Evolutionary conservation across 2,113 vertebrate species (phyloP), one percentile per base, ranked within the genome.

Genomic region (Acinonyx jubatus): DNA sequence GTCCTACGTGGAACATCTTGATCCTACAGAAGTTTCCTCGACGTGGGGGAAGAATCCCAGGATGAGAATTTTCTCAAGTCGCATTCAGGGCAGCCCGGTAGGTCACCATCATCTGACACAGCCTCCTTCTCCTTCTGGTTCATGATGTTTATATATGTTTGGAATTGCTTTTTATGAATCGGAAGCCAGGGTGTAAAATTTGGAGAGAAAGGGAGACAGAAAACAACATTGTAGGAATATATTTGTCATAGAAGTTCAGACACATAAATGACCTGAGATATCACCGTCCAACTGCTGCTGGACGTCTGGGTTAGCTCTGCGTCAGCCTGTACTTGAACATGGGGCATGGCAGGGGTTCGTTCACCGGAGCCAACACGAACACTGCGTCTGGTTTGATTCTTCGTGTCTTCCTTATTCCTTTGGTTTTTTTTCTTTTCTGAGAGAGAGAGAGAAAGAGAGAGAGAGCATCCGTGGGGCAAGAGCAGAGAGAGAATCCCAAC

Each of bases 231-330:
- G 21, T 1, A 38, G 66, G 36, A 15, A 7, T 68, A 4, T 55
- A 50, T 61, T 33, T 19, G 27, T 61, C 38, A 31, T 0, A 27
- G 68, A 61, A 71, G 50, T 63, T 71, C 29, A 31, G 84, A 55
- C 9, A 5, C n/a, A 1, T 5, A 29, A 31, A n/a, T 16, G 23
- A 55, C 50, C 91, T 65, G 52, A n/a, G 6, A 6, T 1, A 3
- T 36, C 69, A 19, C 3, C 0, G 0, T 41, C 68, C 2, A 4
- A 10, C 61, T 31, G n/a, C 38, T 19, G 25, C 27, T 4, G 3
- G 63, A 31, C 1, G 0, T 1, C 4, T 12, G 14, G 0, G 19
- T 9, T 15, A 6, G 52, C 52, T 31, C n/a, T 0, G 19, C 9
- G 2, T 2, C 29, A 1, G 31, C 80, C 7, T 9, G 38, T 15